phyloP scores from a whole-genome alignment of 2,797 vertebrate species.

The Smutsia temminckii region DNA sequence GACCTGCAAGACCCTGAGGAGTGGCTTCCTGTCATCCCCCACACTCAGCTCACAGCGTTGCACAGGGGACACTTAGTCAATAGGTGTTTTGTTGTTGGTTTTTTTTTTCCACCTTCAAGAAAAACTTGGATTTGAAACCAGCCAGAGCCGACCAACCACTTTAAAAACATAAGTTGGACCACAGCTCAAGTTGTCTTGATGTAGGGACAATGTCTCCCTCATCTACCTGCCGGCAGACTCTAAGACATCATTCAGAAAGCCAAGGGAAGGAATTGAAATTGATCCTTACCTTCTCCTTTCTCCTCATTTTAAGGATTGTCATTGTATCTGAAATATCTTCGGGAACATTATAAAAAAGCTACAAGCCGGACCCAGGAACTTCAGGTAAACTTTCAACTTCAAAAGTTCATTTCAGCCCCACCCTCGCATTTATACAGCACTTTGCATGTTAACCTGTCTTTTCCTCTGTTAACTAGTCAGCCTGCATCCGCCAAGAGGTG shows the following conservation, averaged over 20 bases:
- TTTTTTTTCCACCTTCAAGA: not conserved
- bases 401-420: not conserved
- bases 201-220: not conserved
- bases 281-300: not conserved
- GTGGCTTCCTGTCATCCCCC: not conserved
- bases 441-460: not conserved
- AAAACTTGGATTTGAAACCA: not conserved
- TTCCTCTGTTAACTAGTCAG: not conserved
- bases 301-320: conserved; percentile 79
- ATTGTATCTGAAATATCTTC: conserved; percentile 78
- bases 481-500: not conserved
- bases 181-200: accelerated
- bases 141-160: not conserved
- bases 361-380: conserved; percentile 70
- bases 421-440: accelerated
- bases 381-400: conserved; percentile 78
- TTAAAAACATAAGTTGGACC: not conserved
- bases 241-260: not conserved
- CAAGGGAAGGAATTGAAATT: not conserved
- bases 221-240: not conserved
- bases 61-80: not conserved
- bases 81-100: not conserved
- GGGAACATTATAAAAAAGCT: conserved; percentile 74
- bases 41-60: not conserved
- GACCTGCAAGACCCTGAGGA: not conserved